Conservation (phyloP, 2,888 invertebrate species). For the Ischnura elegans region DNA sequence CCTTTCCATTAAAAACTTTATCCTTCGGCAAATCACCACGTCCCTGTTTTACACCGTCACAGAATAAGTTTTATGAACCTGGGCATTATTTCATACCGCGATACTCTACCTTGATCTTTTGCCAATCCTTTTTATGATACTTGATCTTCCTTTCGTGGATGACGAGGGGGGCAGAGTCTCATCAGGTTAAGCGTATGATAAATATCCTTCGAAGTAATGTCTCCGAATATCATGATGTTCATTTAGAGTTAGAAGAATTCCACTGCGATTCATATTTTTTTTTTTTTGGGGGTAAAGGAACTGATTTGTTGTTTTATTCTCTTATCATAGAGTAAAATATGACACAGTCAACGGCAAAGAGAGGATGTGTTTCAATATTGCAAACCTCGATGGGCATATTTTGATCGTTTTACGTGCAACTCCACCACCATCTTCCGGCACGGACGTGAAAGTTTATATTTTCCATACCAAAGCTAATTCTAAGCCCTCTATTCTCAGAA, state of each 20-base stretch:
- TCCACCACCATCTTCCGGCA: not conserved
- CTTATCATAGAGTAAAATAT: not conserved
- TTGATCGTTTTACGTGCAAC: not conserved
- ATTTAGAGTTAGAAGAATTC: not conserved
- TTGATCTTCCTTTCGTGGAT: too few relatives aligned
- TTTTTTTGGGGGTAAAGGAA: not conserved
- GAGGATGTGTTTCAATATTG: not conserved
- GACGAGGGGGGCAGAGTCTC: too few relatives aligned
- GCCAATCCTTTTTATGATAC: too few relatives aligned
- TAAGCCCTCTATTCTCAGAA: not conserved
- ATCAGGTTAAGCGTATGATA: too few relatives aligned
- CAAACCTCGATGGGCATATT: not conserved
- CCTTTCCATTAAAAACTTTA: not conserved
- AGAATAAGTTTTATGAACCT: too few relatives aligned
- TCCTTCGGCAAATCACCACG: not conserved
- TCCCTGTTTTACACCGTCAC: too few relatives aligned
- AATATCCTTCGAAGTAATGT: too few relatives aligned
- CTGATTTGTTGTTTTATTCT: not conserved
- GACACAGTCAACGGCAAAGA: not conserved
- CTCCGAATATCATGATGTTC: not conserved
- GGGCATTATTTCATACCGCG: too few relatives aligned
- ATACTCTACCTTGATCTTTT: too few relatives aligned
- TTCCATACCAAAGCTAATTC: not conserved
- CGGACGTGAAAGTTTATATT: not conserved
- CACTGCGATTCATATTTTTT: not conserved